Base-by-base conservation (phyloP, 2,797 vertebrate genomes). In the Epinephelus awoara region DNA sequence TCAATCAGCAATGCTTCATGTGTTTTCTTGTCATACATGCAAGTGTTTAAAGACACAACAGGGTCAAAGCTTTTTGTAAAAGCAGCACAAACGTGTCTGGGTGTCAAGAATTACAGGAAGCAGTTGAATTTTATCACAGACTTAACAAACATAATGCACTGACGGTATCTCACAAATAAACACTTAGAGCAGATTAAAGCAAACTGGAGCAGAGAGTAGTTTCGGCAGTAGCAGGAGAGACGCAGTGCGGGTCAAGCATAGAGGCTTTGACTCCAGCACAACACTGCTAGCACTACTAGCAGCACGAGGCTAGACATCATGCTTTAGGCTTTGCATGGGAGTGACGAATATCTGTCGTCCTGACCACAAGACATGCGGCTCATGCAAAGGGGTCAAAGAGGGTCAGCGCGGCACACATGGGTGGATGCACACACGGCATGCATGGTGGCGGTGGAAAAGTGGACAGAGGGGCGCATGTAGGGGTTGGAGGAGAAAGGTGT, bases 341-440 rank as follows among this genome's bases (percentile, higher is more conserved):
- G 40, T 14, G 42, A 47, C 18, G 58, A 80, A 67, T 72, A 66
- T 72, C 80, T 76, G 77, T 69, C 70, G 50, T 65, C 80, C 50
- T 21, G 82, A 79, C 71, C 72, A 75, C 65, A 59, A 72, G 23
- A 88, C 87, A 93, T 96, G 96, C 93, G 93, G 89, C 85, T 89
- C 97, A 96, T 97, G 96, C 96, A 95, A 72, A 76, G 66, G 54
- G 70, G 77, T 82, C 75, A 82, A 72, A 72, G 66, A 67, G 77
- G 66, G 70, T 79, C 84, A 84, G 80, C 56, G 40, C 46, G 62
- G 84, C 73, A 90, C 40, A 90, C 82, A 88, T 73, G 84, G 0
- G 54, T 74, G 86, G 70, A 80, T 89, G 90, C 83, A 90, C 88
- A 91, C 83, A 90, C 42, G 83, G 0, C 76, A 91, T 92, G 91